These are phyloP conservation scores for Macrosoma leucophasiata DNA, from an alignment of 2,888 invertebrate species.

Conservation along the genomic window DNA sequence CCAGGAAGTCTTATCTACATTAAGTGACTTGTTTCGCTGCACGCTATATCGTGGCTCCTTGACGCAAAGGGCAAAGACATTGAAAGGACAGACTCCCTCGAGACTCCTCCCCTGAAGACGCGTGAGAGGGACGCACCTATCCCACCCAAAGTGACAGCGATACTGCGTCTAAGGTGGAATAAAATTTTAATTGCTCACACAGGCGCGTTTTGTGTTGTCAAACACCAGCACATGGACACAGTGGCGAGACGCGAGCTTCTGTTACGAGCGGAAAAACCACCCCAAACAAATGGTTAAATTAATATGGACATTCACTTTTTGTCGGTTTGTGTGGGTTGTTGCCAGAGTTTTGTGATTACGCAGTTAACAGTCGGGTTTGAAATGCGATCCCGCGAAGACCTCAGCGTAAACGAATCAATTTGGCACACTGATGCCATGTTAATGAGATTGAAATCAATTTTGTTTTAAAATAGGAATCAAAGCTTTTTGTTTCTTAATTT, in stretches of 20 bases:
- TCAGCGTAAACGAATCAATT: conserved; percentile 26
- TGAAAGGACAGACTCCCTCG: conserved; percentile 80
- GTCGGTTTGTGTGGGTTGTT: conserved; percentile 30
- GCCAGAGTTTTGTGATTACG: conserved; percentile 40
- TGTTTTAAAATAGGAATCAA: not conserved
- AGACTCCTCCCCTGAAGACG: conserved; percentile 75
- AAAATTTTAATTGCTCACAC: conserved; percentile 75
- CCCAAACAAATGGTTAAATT: conserved; percentile 67
- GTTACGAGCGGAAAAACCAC: conserved; percentile 64
- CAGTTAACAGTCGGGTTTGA: conserved; percentile 30
- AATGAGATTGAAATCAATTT: not conserved
- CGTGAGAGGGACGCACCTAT: conserved; percentile 51
- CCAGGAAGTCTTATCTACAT: conserved; percentile 45
- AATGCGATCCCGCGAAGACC: conserved; percentile 27
- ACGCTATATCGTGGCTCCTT: conserved; percentile 66
- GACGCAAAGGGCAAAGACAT: conserved; percentile 77
- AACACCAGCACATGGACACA: conserved; percentile 44
- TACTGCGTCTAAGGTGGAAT: conserved; percentile 69
- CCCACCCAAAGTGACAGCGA: conserved; percentile 39
- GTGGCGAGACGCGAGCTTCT: conserved; percentile 52
- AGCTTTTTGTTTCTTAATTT: not conserved
- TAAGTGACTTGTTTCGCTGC: conserved; percentile 44
- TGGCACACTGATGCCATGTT: too few species aligned
- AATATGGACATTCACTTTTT: conserved; percentile 62
- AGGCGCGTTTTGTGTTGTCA: conserved; percentile 42